Percentiles rank a stretch among this genome's conserved stretches.
These are phyloP conservation scores for Dromiciops gliroides DNA, from an alignment of 2,113 vertebrate species.

Conservation along the genomic window DNA sequence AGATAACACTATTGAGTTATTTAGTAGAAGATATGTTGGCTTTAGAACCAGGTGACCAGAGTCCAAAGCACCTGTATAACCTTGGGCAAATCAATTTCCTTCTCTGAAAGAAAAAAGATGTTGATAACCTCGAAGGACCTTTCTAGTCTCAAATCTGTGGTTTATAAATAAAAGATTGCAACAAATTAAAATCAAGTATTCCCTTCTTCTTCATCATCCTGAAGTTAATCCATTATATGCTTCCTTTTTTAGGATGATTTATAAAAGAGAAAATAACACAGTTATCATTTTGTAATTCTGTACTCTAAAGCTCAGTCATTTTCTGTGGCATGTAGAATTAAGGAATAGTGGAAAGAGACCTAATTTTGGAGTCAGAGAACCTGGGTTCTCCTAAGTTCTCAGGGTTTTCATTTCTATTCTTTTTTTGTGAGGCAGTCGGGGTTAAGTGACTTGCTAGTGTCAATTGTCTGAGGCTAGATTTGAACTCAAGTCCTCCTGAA, in stretches of 20 bases:
- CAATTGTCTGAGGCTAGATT: no score
- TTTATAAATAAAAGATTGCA: constrained; percentile 22
- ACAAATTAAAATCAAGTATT: constrained; percentile 12
- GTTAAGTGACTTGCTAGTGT: no score
- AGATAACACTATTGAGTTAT: constrained; percentile 17
- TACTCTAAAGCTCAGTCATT: background rate
- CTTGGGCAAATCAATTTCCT: background rate
- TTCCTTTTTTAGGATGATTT: background rate
- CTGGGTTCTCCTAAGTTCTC: background rate
- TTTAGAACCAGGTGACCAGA: background rate
- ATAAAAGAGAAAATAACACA: background rate
- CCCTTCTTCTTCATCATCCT: background rate
- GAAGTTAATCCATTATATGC: background rate
- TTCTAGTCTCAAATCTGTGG: background rate
- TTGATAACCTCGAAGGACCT: background rate
- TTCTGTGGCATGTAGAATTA: background rate
- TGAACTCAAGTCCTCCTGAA: no score
- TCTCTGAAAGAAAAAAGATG: background rate
- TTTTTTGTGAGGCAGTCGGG: no score
- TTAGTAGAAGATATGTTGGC: background rate
- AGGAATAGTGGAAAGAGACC: background rate
- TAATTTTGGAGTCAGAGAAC: background rate
- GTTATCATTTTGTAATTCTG: background rate
- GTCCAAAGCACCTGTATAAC: no score
- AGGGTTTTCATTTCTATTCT: background rate